These are phyloP conservation scores for Sebastes itinus DNA, from an alignment of 2,797 vertebrate genomes.

Conservation along the genomic window DNA sequence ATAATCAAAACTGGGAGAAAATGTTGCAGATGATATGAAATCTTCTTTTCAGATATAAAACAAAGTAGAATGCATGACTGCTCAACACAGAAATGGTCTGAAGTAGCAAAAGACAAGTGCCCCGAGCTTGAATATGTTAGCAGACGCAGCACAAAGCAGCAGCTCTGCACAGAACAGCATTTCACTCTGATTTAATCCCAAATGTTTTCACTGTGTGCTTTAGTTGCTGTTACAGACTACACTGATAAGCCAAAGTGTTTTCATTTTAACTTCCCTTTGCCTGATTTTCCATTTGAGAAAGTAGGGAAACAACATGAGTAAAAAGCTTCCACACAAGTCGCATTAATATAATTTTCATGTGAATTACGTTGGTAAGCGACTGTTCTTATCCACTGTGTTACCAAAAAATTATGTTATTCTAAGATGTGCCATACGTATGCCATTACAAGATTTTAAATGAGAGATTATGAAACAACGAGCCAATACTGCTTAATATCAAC, in stretches of 20 bases:
- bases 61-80: constrained; percentile 1
- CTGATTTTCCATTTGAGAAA: constrained; percentile 18
- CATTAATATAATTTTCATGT: neutral
- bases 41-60: neutral
- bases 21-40: constrained; percentile 19
- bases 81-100: constrained; percentile 29
- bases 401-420: neutral
- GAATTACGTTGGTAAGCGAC: neutral
- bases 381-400: neutral
- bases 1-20: neutral
- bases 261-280: neutral
- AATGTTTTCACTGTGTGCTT: constrained; percentile 12
- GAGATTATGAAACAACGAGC: constrained; percentile 15
- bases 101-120: constrained; percentile 37
- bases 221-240: constrained; percentile 17
- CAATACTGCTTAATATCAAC: constrained; percentile 12
- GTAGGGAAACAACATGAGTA: neutral
- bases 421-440: neutral
- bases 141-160: constrained; percentile 26
- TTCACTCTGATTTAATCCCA: constrained; percentile 23
- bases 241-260: constrained; percentile 21
- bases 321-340: constrained; percentile 1
- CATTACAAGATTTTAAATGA: neutral
- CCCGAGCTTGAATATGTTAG: constrained; percentile 40
- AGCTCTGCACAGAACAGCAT: constrained; percentile 10